These are phyloP conservation scores for Hypothenemus hampei DNA, from an alignment of 1,140 invertebrate genomes.

Conservation along the genomic window DNA sequence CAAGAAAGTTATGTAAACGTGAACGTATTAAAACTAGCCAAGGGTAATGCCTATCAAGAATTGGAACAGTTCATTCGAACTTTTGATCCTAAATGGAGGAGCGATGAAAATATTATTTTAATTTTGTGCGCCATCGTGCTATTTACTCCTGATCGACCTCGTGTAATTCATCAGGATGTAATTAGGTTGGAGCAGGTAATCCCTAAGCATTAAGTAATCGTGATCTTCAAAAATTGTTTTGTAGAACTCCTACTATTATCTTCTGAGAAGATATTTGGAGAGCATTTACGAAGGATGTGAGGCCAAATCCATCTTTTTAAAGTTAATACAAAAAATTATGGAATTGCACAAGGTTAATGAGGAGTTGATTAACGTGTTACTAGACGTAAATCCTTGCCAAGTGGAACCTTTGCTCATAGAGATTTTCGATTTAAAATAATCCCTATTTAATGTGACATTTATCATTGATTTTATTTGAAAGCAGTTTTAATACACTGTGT, in stretches of 20 bases:
- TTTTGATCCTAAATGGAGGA: slow-evolving; percentile 72
- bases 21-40: slow-evolving; percentile 80
- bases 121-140: slow-evolving; percentile 85
- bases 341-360: slow-evolving; percentile 82
- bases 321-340: slow-evolving; percentile 81
- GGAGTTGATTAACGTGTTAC: slow-evolving; percentile 79
- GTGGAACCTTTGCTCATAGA: slow-evolving; percentile 89
- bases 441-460: too few species aligned
- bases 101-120: slow-evolving; percentile 83
- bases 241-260: slow-evolving; percentile 85
- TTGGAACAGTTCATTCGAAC: slow-evolving; percentile 76
- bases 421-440: slow-evolving; percentile 80
- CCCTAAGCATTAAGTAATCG: too few species aligned
- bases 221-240: slow-evolving; percentile 37
- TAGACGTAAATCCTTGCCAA: slow-evolving; percentile 83
- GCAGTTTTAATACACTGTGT: too few species aligned
- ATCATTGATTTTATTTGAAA: too few species aligned
- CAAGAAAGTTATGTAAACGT: slow-evolving; percentile 72
- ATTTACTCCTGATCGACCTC: slow-evolving; percentile 76
- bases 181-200: slow-evolving; percentile 82
- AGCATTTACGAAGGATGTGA: slow-evolving; percentile 77
- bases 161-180: slow-evolving; percentile 75
- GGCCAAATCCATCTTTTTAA: slow-evolving; percentile 77
- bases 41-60: slow-evolving; percentile 79
- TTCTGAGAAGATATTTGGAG: slow-evolving; percentile 80